Base-by-base conservation (phyloP, 2,888 invertebrate species). In the Eupithecia centaureata region DNA sequence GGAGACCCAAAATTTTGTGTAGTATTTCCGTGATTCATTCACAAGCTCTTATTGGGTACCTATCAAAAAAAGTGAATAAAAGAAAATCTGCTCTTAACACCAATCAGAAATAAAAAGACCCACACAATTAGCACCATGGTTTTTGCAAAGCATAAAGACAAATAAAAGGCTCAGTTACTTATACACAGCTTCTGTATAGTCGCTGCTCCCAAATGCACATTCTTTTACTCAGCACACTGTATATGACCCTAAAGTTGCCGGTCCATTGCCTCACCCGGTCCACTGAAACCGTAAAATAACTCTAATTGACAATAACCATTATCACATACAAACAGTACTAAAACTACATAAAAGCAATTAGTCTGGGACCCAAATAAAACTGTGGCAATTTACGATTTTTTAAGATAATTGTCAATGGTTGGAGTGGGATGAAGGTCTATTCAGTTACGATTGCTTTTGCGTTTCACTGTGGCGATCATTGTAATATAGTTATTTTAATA, bases 281-380 rank as follows among this genome's bases (percentile, higher is more conserved):
- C 33, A 64, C 58, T 42, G 58, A 54, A 63, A 56, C 66, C 63
- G 38, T 62, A 27, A 62, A 67, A 67, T 71, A 65, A 71, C 65
- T 69, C 65, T 60, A 67, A 62, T 65, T 54, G 60, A 62, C 62
- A 35, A 60, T 67, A 57, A 68, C 60, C 65, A 71, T 71, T 70
- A 67, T 65, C 70, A 61, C 65, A 61, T 63, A 57, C 61, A 67
- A 70, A 70, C 70, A 65, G 52, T 57, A 70, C 66, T 64, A 66
- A 66, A 70, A 70, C 70, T 63, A 70, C 70, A 67, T 67, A 64
- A 70, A 66, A 65, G 70, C 68, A 67, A 68, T 68, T 71, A 68
- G 61, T 18, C 57, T 28, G 59, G 63, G 28, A 67, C 70, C 64
- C 70, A 18, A 68, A 68, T 61, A 68, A 71, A 68, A 71, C 56